Conservation (phyloP, 92 coral and sea anemone species). For the Epizoanthus fatuus region DNA sequence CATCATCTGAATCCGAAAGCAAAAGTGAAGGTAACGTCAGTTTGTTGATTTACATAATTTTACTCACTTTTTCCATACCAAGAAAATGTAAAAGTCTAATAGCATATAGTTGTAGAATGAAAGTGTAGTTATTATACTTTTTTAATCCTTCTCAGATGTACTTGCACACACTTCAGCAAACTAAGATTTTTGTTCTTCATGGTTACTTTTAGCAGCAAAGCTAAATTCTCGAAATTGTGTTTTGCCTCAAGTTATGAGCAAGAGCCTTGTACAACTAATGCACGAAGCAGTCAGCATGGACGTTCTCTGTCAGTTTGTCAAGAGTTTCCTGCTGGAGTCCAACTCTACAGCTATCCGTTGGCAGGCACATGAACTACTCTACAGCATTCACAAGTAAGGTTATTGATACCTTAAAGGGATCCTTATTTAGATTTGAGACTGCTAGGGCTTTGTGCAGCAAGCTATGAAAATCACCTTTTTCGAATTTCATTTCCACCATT, state of each 20-base stretch:
- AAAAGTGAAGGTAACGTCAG: conserved; percentile 29
- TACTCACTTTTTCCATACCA: too few relatives aligned
- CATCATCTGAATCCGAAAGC: conserved; percentile 23
- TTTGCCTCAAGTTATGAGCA: conserved; percentile 64
- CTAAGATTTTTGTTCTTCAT: too few relatives aligned
- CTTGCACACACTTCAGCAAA: too few relatives aligned
- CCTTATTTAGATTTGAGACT: too few relatives aligned
- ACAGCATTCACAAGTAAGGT: conserved; percentile 93
- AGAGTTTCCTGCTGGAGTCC: conserved; percentile 92
- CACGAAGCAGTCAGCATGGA: conserved; percentile 84
- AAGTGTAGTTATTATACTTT: too few relatives aligned
- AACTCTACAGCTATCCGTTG: conserved; percentile 98
- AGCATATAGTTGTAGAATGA: too few relatives aligned
- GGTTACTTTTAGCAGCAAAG: neutral
- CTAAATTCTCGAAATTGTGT: neutral
- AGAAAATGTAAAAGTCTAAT: too few relatives aligned
- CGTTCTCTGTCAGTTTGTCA: conserved; percentile 91
- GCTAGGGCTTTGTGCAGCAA: too few relatives aligned
- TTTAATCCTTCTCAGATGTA: too few relatives aligned
- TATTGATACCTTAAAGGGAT: neutral
- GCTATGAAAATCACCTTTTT: too few relatives aligned
- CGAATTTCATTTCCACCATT: too few relatives aligned
- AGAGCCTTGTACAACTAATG: conserved; percentile 86
- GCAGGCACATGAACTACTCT: conserved; percentile 96
- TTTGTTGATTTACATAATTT: neutral